Evolutionary conservation across 2,888 invertebrate genomes (phyloP), one percentile per base, ranked within the genome.

Genomic region (Siphlonurus alternatus): DNA sequence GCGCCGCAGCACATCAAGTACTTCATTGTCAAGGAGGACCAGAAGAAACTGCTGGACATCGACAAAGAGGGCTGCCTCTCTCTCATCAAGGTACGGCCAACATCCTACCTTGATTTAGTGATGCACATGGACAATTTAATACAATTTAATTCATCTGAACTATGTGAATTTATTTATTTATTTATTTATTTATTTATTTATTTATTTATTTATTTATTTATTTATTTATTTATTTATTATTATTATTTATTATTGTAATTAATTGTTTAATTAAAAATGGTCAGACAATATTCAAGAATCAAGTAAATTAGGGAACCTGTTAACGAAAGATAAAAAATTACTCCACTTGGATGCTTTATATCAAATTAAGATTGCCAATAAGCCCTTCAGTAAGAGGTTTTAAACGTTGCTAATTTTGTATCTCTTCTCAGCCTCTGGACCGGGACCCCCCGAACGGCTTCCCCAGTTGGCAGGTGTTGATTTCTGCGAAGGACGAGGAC

Each of bases 391-490:
- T n/a, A n/a, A n/a, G n/a, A n/a, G n/a, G n/a, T n/a, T n/a, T n/a
- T n/a, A n/a, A n/a, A n/a, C n/a, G n/a, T n/a, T n/a, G n/a, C n/a
- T n/a, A n/a, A n/a, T n/a, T n/a, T n/a, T 38, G 25, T 64, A 71
- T 72, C 2, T 68, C 74, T 59, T 74, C 77, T 23, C 72, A 86
- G 72, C 87, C 89, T 0, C 76, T 97, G 61, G 94, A 97, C 75
- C 81, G 96, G 20, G 98, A 98, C 76, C 84, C 85, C 61, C 96
- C 96, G 0, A 79, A 86, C 69, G 96, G 97, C 0, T 87, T 86
- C 70, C 85, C 88, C 2, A 82, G 82, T 67, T 89, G 89, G 86
- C 88, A 89, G 76, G 76, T 81, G 53, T 73, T 76, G 3, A 78
- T 82, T 1, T 76, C 85, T 72, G 93, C 93, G 0, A 82, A 84